Evolutionary conservation across 2,113 vertebrate genomes (phyloP), one percentile per base, ranked within the genome.

Genomic region (Struthio camelus): DNA sequence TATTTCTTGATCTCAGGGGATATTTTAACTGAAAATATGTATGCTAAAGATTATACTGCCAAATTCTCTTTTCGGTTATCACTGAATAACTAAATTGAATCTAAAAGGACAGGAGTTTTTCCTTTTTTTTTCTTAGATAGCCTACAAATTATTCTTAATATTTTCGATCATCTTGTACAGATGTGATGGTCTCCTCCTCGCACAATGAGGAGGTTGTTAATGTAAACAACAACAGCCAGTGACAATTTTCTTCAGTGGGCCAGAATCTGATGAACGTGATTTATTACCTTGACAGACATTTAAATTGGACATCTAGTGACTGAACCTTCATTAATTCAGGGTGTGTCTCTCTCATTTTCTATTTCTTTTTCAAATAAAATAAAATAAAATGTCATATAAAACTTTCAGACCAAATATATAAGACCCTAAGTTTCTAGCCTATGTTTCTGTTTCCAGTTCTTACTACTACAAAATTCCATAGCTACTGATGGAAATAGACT

Each of bases 1-100:
- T 96, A 93, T 91, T 89, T 82, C 87, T 85, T 85, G 8, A 58
- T 95, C 79, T 71, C 87, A 85, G 9, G 81, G 87, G 48, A 69
- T 85, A 76, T 69, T 94, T 91, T 89, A 77, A 66, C 75, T 70
- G 48, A 27, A 95, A 94, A 50, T 83, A 83, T 32, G 34, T 73
- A 85, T 73, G 53, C 42, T 80, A 66, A 91, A 58, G 58, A 91
- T 27, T 65, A 4, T 56, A 48, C 30, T 89, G 28, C 23, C 34
- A 85, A 89, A 91, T 91, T 91, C 70, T 44, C 5, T 89, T 84
- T 85, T 54, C 61, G 1, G 1, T 80, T 89, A 48, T 22, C 77
- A 24, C 6, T 56, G 44, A 93, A 69, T 9, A 76, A 65, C 58
- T 64, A 78, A 81, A 79, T 12, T 50, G 28, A 82, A 28, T 11